Conservation (phyloP, 1,140 invertebrate species). For the Harpegnathos saltator region DNA sequence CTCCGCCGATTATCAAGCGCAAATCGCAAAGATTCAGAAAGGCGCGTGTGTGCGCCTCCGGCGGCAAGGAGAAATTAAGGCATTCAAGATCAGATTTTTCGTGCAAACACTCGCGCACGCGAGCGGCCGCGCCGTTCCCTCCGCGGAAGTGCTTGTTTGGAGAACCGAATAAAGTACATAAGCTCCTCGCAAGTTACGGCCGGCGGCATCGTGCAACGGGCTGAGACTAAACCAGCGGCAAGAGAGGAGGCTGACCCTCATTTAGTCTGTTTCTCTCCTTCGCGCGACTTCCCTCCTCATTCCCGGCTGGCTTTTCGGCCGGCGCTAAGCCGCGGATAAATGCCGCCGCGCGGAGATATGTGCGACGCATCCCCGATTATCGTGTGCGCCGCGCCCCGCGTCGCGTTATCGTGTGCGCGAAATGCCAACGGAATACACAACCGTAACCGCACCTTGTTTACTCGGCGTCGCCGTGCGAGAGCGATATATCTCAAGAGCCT, state of each 20-base stretch:
- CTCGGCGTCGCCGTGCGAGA: background rate
- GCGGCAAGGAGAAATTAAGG: slow-evolving; percentile 31
- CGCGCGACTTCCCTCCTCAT: background rate
- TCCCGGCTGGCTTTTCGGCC: slow-evolving; percentile 10
- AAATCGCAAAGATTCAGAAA: no score
- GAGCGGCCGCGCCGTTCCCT: background rate
- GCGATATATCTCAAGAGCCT: slow-evolving; percentile 3
- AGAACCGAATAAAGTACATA: slow-evolving; percentile 35
- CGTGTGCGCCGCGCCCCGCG: no score
- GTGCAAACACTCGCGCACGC: slow-evolving; percentile 23
- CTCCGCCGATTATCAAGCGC: slow-evolving; percentile 24
- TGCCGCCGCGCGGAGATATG: slow-evolving; percentile 30
- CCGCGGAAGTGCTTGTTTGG: slow-evolving; percentile 32
- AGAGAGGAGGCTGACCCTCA: background rate
- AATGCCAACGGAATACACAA: slow-evolving; percentile 29
- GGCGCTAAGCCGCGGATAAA: slow-evolving; percentile 46
- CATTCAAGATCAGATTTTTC: slow-evolving; percentile 30
- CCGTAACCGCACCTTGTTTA: slow-evolving; percentile 10
- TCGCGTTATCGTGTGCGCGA: background rate
- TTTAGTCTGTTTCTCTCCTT: background rate
- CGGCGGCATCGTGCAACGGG: background rate
- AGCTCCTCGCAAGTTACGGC: slow-evolving; percentile 31
- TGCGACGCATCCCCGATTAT: slow-evolving; percentile 43
- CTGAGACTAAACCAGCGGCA: background rate
- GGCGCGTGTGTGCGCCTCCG: no score